Percentiles rank a stretch among this genome's conserved stretches.
Evolutionary conservation across 2,797 vertebrate species (phyloP).

Genomic region (Rhinella marina): DNA sequence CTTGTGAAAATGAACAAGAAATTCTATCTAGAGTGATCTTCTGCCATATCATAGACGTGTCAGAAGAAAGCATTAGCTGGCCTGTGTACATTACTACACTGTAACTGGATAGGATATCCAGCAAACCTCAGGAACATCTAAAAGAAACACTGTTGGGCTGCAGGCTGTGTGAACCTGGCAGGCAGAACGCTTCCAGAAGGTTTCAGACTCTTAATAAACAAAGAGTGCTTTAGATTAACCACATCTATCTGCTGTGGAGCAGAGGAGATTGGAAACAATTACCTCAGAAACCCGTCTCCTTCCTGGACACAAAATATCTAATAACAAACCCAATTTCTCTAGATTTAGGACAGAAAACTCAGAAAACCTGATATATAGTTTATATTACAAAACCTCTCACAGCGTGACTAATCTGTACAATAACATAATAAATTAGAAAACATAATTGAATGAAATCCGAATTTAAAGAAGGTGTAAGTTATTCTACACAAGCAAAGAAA

Average conservation of each 20-base stretch:
- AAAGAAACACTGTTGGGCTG: background rate
- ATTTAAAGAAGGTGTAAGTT: too few relatives aligned
- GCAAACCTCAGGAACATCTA: background rate
- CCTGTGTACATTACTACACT: background rate
- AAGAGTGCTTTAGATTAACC: constrained; percentile 17
- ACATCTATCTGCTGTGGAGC: constrained; percentile 18
- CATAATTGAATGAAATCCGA: too few relatives aligned
- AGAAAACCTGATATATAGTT: background rate
- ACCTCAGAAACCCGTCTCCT: constrained; percentile 48
- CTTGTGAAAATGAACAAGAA: background rate
- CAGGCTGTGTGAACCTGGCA: constrained; percentile 44
- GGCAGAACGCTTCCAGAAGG: background rate
- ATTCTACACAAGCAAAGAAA: too few relatives aligned
- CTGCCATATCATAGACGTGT: background rate
- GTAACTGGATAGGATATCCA: background rate
- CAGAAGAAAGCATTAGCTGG: background rate
- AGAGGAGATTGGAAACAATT: constrained; percentile 51
- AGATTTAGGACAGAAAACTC: background rate
- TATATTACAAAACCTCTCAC: background rate
- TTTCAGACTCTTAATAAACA: constrained; percentile 27
- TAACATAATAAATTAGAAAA: background rate
- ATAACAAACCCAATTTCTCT: constrained; percentile 28
- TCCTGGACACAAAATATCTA: constrained; percentile 45
- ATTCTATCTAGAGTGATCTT: background rate
- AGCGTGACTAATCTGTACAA: background rate